Conservation (phyloP, 1,140 invertebrate genomes). For the Aporrectodea caliginosa region DNA sequence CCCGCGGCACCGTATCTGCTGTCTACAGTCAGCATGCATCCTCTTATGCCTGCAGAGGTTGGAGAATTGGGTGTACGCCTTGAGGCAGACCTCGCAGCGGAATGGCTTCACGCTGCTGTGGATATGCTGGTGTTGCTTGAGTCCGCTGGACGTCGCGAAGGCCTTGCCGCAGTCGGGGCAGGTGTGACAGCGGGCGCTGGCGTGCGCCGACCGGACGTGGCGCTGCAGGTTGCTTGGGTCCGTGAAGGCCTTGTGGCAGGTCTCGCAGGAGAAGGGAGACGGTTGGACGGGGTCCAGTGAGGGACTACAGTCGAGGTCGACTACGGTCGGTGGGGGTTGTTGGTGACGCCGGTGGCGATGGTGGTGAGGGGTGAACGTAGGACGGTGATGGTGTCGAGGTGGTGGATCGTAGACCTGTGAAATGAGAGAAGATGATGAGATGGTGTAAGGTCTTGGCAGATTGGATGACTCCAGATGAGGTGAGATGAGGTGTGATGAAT, state of each 20-base stretch:
- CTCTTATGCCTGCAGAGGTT: conserved; percentile 98
- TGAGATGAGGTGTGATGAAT: no score
- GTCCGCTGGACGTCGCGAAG: conserved; percentile 90
- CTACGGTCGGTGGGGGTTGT: no score
- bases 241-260: conserved; percentile 89
- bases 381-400: no score
- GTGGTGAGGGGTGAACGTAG: no score
- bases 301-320: no score
- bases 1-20: conserved; percentile 71
- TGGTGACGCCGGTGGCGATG: no score
- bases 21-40: conserved; percentile 78
- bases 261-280: conserved; percentile 80
- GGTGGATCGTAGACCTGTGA: no score
- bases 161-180: conserved; percentile 97
- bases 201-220: conserved; percentile 89
- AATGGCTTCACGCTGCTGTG: conserved; percentile 98
- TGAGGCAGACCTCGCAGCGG: conserved; percentile 65
- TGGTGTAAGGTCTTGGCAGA: no score
- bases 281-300: no score
- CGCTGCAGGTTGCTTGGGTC: conserved; percentile 93
- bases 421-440: no score
- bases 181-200: conserved; percentile 74
- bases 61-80: conserved; percentile 98
- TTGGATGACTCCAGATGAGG: no score
- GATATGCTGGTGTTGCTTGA: conserved; percentile 94